phyloP scores from a whole-genome alignment of 2,797 vertebrate genomes.

The Coregonus sp. region DNA sequence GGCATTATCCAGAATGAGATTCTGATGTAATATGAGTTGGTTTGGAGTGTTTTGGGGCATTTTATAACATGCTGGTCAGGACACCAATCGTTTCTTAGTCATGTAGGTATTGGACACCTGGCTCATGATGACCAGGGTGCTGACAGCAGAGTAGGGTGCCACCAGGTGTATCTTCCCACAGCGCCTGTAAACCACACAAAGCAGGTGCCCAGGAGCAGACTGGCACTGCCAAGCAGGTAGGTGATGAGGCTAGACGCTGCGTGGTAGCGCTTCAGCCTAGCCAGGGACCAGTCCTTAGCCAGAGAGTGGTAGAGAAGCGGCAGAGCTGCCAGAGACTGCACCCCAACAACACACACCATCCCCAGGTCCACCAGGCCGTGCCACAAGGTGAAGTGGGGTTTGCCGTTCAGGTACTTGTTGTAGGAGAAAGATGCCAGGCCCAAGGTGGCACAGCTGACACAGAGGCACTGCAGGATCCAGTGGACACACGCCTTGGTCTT shows the following conservation, averaged over 20 bases:
- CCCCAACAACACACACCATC: conserved; percentile 71
- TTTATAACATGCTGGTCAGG: conserved; percentile 51
- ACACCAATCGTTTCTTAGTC: conserved; percentile 87
- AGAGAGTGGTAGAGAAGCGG: conserved; percentile 87
- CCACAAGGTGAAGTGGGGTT: conserved; percentile 89
- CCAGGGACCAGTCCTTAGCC: conserved; percentile 87
- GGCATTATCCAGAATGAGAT: too few species aligned
- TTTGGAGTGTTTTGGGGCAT: too few species aligned
- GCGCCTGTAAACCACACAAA: conserved; percentile 86
- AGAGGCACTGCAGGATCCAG: conserved; percentile 87
- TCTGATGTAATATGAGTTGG: too few species aligned
- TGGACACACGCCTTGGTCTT: conserved; percentile 86
- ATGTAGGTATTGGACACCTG: conserved; percentile 91
- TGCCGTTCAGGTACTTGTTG: conserved; percentile 87
- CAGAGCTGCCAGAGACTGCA: conserved; percentile 82
- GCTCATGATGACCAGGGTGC: conserved; percentile 88
- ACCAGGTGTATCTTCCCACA: conserved; percentile 80
- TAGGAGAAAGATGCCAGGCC: conserved; percentile 83
- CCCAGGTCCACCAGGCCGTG: conserved; percentile 86
- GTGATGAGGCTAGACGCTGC: conserved; percentile 86
- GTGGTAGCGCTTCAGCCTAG: conserved; percentile 92
- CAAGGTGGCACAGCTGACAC: conserved; percentile 77
- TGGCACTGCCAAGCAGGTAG: conserved; percentile 85
- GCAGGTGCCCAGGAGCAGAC: conserved; percentile 86
- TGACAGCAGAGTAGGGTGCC: conserved; percentile 79